phyloP scores from a whole-genome alignment of 2,888 invertebrate species.

The Aplocera efformata region DNA sequence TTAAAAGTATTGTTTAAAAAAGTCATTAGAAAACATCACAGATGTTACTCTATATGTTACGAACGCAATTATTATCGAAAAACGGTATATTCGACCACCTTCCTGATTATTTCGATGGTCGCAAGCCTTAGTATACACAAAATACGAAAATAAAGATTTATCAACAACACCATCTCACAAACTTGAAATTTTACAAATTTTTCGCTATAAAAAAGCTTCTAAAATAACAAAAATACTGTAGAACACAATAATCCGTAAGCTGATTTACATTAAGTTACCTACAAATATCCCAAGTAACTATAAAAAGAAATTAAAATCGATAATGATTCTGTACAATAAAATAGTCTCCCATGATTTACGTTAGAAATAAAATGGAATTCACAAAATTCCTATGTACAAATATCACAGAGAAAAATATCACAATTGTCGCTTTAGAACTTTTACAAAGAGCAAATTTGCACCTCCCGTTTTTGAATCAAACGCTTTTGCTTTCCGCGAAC shows the following conservation, averaged over 20 bases:
- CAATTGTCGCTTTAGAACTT: conserved; percentile 15
- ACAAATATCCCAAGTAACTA: conserved; percentile 43
- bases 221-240: conserved; percentile 40
- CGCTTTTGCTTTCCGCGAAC: too few relatives aligned
- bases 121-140: conserved; percentile 68
- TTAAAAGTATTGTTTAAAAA: conserved; percentile 46
- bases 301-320: conserved; percentile 45
- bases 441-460: conserved; percentile 8
- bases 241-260: conserved; percentile 2
- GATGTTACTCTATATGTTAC: conserved; percentile 48
- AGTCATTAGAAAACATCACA: conserved; percentile 61
- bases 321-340: conserved; percentile 58
- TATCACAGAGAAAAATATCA: conserved; percentile 56
- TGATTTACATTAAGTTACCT: not conserved
- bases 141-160: conserved; percentile 66
- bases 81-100: conserved; percentile 57
- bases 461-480: conserved; percentile 15
- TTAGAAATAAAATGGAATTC: conserved; percentile 55
- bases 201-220: conserved; percentile 51
- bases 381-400: conserved; percentile 65
- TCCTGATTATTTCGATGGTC: conserved; percentile 49
- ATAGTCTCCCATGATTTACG: conserved; percentile 60
- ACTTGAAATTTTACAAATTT: conserved; percentile 65
- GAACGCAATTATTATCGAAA: conserved; percentile 47
- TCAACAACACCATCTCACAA: conserved; percentile 56